phyloP scores from a whole-genome alignment of 2,113 vertebrate species.

The Stigmatopora argus region DNA sequence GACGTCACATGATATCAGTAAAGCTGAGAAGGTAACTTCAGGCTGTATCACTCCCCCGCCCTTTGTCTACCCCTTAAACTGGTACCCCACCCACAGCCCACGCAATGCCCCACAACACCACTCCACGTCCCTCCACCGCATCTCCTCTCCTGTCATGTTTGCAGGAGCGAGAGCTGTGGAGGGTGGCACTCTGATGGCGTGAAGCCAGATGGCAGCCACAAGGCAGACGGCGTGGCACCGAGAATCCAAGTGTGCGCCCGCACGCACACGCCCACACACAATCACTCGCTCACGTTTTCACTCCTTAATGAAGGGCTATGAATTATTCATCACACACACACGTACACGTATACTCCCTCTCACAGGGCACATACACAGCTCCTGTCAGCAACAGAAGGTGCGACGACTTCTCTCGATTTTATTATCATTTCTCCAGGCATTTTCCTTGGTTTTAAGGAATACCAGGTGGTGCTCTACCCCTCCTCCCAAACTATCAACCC shows the following conservation, averaged over 20 bases:
- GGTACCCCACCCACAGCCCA: neutral
- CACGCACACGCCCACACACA: constrained; percentile 46
- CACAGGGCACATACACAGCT: constrained; percentile 62
- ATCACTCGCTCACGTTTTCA: constrained; percentile 65
- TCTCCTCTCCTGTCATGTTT: constrained; percentile 54
- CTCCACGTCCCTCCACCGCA: neutral
- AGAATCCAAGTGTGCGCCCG: constrained; percentile 49
- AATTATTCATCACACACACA: constrained; percentile 65
- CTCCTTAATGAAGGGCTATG: constrained; percentile 69
- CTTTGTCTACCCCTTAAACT: constrained; percentile 11
- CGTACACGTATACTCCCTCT: constrained; percentile 36
- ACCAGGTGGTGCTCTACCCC: constrained; percentile 69
- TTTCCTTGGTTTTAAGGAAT: constrained; percentile 68
- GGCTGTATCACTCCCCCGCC: constrained; percentile 32
- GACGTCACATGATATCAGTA: constrained; percentile 62
- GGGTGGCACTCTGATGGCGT: constrained; percentile 75
- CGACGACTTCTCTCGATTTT: constrained; percentile 67
- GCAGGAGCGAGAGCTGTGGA: constrained; percentile 62
- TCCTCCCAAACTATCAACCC: constrained; percentile 56
- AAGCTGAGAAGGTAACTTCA: constrained; percentile 58
- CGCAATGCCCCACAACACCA: constrained; percentile 5
- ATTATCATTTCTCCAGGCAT: constrained; percentile 70
- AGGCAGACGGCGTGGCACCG: constrained; percentile 69
- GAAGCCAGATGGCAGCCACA: constrained; percentile 80
- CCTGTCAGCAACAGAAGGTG: constrained; percentile 74